phyloP scores from a whole-genome alignment of 2,797 vertebrate species.

The Scarus forsteni region DNA sequence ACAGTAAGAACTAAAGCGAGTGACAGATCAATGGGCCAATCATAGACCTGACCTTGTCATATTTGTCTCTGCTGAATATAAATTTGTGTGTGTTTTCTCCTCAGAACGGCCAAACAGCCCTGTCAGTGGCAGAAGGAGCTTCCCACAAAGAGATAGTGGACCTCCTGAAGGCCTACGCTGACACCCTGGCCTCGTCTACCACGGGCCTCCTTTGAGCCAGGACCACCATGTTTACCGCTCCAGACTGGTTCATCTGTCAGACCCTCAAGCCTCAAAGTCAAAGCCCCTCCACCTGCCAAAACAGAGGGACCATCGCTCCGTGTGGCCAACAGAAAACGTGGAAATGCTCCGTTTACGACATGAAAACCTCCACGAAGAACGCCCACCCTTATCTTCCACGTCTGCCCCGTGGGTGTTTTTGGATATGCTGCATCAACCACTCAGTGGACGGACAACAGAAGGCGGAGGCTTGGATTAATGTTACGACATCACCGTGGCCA shows the following conservation, averaged over 20 bases:
- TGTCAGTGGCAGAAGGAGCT: conserved; percentile 72
- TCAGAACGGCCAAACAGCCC: conserved; percentile 82
- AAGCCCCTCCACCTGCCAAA: conserved; percentile 4
- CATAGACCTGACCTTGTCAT: too few relatives aligned
- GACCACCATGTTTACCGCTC: conserved; percentile 8
- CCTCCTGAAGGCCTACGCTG: conserved; percentile 75
- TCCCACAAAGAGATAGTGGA: conserved; percentile 81
- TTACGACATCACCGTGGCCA: conserved; percentile 24
- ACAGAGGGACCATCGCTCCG: conserved; percentile 12
- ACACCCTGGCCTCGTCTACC: conserved; percentile 38
- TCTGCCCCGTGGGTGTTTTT: conserved; percentile 46
- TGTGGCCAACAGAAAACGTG: background rate
- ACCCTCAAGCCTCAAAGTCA: conserved; percentile 6
- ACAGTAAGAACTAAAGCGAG: too few relatives aligned
- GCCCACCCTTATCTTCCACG: conserved; percentile 45
- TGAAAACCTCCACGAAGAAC: conserved; percentile 27
- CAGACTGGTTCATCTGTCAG: conserved; percentile 14
- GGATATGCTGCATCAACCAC: conserved; percentile 65
- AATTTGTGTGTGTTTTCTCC: background rate
- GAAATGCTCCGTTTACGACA: conserved; percentile 23
- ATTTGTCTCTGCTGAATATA: too few relatives aligned
- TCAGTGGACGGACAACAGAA: conserved; percentile 53
- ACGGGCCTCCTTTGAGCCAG: conserved; percentile 69
- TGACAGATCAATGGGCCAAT: too few relatives aligned
- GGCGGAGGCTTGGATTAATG: conserved; percentile 27